These are phyloP conservation scores for Siphamia tubifer DNA, from an alignment of 2,113 vertebrate species.

Conservation along the genomic window DNA sequence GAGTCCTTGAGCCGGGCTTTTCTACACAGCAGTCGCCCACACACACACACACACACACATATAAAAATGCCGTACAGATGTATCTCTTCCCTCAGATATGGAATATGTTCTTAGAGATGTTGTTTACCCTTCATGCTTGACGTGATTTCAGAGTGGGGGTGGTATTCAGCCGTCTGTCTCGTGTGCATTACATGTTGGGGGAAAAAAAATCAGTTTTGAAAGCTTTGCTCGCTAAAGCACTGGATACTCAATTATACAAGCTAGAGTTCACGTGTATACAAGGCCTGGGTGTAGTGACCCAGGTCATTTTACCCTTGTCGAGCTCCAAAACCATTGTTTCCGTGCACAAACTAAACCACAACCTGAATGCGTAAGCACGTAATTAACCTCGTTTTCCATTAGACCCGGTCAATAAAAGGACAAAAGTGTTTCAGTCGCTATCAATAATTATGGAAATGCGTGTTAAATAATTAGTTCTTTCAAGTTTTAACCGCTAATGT, in stretches of 20 bases:
- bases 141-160: slow-evolving; percentile 55
- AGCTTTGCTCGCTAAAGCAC: slow-evolving; percentile 32
- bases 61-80: slow-evolving; percentile 1
- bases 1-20: slow-evolving; percentile 39
- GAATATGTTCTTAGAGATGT: slow-evolving; percentile 41
- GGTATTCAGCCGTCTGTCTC: slow-evolving; percentile 45
- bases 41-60: background rate
- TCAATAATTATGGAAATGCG: too few relatives aligned
- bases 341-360: background rate
- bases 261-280: slow-evolving; percentile 31
- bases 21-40: slow-evolving; percentile 11
- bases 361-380: background rate
- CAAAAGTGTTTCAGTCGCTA: too few relatives aligned
- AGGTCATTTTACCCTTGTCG: background rate
- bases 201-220: slow-evolving; percentile 50
- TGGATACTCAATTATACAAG: slow-evolving; percentile 52
- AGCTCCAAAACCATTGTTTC: background rate
- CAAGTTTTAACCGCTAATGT: too few relatives aligned
- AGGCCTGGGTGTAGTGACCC: background rate
- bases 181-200: slow-evolving; percentile 27
- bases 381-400: too few relatives aligned
- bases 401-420: too few relatives aligned
- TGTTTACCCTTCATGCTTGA: slow-evolving; percentile 70
- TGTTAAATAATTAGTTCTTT: too few relatives aligned
- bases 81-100: slow-evolving; percentile 11